These are phyloP conservation scores for Xenentodon cancila DNA, from an alignment of 2,797 vertebrate genomes.

Conservation along the genomic window DNA sequence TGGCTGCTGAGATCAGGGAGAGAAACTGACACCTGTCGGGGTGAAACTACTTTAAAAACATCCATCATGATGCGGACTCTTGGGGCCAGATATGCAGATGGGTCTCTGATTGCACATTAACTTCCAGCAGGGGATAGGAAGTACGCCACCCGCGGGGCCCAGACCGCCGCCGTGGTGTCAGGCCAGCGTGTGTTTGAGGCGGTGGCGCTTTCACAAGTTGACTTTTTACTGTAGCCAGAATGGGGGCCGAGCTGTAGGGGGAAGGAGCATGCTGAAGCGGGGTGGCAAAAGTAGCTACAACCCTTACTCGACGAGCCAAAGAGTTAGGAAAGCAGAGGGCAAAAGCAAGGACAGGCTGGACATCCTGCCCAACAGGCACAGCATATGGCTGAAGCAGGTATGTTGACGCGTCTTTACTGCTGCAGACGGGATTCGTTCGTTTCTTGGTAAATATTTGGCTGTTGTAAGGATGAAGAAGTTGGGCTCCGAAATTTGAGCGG, in stretches of 20 bases:
- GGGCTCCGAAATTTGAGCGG: background rate
- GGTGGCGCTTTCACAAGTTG: background rate
- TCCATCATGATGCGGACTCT: conserved; percentile 4
- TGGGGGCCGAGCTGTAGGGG: conserved; percentile 26
- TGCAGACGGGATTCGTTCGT: background rate
- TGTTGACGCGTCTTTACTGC: conserved; percentile 11
- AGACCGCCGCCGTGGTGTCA: background rate
- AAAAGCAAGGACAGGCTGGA: conserved; percentile 75
- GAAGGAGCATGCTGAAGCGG: conserved; percentile 80
- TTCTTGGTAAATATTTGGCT: background rate
- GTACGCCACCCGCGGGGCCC: conserved; percentile 11
- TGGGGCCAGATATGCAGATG: background rate
- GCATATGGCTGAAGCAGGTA: conserved; percentile 87
- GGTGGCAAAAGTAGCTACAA: conserved; percentile 83
- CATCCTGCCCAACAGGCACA: conserved; percentile 76
- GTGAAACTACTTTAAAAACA: conserved; percentile 5
- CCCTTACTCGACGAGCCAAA: conserved; percentile 77
- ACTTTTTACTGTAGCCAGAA: conserved; percentile 12
- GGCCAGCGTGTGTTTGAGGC: background rate
- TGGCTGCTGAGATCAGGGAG: background rate
- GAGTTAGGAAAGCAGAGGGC: conserved; percentile 67
- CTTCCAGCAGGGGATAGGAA: conserved; percentile 28
- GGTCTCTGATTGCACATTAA: conserved; percentile 15
- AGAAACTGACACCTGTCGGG: background rate
- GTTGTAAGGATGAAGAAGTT: background rate